Conservation (phyloP, 2,888 invertebrate genomes). For the Conus canariensis region DNA sequence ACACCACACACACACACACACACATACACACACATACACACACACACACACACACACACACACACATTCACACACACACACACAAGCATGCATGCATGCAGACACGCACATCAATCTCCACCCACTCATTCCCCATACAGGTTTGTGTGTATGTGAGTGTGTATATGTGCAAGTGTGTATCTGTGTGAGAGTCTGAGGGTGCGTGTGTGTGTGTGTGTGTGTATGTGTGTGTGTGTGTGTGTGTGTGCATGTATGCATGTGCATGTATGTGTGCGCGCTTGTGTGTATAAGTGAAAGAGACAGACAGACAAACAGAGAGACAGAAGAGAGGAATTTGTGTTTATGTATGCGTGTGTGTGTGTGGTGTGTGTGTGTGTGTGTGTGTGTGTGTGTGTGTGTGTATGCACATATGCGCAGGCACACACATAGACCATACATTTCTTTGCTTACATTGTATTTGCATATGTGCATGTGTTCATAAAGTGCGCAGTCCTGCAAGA, state of each 20-base stretch:
- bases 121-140: background rate
- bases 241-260: background rate
- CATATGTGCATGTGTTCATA: too few species aligned
- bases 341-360: background rate
- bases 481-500: too few species aligned
- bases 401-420: background rate
- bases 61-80: background rate
- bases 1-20: too few species aligned
- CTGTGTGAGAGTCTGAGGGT: background rate
- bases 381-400: background rate
- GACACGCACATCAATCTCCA: background rate
- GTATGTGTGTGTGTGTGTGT: background rate
- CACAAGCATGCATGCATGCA: background rate
- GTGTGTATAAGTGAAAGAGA: background rate
- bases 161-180: background rate
- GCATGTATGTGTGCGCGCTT: background rate
- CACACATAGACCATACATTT: too few species aligned
- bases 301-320: conserved; percentile 14
- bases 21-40: too few species aligned
- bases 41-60: too few species aligned
- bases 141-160: background rate
- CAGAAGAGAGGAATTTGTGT: background rate
- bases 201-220: background rate
- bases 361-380: background rate
- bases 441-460: too few species aligned